These are phyloP conservation scores for Brienomyrus brachyistius DNA, from an alignment of 2,113 vertebrate species.

Conservation along the genomic window DNA sequence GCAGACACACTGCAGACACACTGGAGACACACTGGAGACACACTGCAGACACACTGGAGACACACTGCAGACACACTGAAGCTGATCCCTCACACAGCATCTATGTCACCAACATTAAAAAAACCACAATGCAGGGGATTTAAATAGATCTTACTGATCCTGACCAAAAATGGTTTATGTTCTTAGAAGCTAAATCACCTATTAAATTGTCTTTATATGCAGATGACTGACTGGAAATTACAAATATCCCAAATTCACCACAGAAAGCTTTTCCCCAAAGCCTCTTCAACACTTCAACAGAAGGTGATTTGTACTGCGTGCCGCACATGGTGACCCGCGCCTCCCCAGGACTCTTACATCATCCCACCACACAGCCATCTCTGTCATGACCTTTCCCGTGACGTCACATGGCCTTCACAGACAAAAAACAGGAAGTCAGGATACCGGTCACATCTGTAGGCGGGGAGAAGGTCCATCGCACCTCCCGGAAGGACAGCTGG, in stretches of 20 bases:
- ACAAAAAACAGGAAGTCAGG: not conserved
- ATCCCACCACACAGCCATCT: not conserved
- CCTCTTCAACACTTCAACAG: not conserved
- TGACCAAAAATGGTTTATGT: not conserved
- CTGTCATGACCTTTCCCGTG: not conserved
- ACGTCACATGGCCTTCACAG: not conserved
- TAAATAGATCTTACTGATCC: not conserved
- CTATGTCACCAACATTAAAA: not conserved
- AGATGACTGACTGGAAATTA: not conserved
- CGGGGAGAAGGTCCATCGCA: not conserved
- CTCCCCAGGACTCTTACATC: not conserved
- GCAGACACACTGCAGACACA: not conserved
- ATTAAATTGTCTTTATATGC: not conserved
- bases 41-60: too few relatives aligned
- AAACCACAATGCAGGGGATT: not conserved
- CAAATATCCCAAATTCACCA: not conserved
- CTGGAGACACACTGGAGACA: too few relatives aligned
- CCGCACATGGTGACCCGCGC: not conserved
- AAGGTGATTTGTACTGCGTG: not conserved
- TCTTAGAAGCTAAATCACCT: not conserved
- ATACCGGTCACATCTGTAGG: not conserved
- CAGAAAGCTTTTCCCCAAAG: not conserved
- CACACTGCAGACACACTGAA: not conserved
- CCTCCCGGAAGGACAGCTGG: not conserved
- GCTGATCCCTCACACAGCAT: not conserved